A percentile compares a stretch with the other conserved stretches of the same genome.
Conservation (phyloP, 2,888 invertebrate genomes). For the Toxonevra muliebris region DNA sequence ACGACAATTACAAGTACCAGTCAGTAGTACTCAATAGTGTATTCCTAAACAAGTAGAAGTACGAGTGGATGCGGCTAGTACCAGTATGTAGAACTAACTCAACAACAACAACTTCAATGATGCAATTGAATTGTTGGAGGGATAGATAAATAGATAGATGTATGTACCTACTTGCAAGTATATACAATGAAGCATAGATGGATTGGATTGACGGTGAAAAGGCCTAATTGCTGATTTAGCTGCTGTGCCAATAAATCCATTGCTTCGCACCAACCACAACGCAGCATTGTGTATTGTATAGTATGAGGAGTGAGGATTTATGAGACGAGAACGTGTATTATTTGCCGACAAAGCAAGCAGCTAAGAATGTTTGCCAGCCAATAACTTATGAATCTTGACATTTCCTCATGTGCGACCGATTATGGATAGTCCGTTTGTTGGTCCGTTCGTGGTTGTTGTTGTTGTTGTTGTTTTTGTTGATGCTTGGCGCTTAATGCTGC, state of each 20-base stretch:
- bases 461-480: too few relatives aligned
- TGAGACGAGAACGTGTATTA: neutral
- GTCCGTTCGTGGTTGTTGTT: too few relatives aligned
- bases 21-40: too few relatives aligned
- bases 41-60: too few relatives aligned
- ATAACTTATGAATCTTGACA: slow-evolving; percentile 49
- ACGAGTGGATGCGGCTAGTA: too few relatives aligned
- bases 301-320: neutral
- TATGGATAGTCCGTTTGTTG: slow-evolving; percentile 29
- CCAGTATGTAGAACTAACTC: too few relatives aligned
- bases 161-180: too few relatives aligned
- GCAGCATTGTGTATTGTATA: neutral
- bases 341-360: slow-evolving; percentile 16
- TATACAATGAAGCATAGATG: too few relatives aligned
- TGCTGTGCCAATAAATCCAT: slow-evolving; percentile 8
- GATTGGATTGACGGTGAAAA: neutral
- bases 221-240: slow-evolving; percentile 20
- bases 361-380: slow-evolving; percentile 44
- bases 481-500: neutral
- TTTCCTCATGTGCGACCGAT: slow-evolving; percentile 48
- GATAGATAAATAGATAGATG: too few relatives aligned
- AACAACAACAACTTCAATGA: too few relatives aligned
- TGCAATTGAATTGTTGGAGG: too few relatives aligned
- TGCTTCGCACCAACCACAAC: slow-evolving; percentile 7
- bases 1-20: too few relatives aligned